These are phyloP conservation scores for Ashinkailepas kermadecensis DNA, from an alignment of 2,888 invertebrate species.

Conservation along the genomic window DNA sequence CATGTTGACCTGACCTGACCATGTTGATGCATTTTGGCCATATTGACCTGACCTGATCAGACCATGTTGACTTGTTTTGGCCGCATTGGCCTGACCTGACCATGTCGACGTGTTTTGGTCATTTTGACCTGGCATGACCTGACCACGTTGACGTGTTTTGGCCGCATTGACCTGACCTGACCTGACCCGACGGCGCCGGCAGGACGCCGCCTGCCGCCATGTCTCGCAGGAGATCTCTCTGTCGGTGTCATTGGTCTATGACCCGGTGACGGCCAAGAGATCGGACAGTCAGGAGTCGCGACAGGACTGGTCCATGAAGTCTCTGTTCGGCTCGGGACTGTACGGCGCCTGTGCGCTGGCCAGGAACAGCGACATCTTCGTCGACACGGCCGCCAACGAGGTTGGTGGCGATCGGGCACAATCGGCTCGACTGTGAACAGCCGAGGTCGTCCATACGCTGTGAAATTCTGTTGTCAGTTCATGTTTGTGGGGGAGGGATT, in stretches of 20 bases:
- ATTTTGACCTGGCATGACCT: neutral
- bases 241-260: constrained; percentile 79
- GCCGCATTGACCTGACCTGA: neutral
- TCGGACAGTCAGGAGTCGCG: constrained; percentile 45
- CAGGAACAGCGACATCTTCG: constrained; percentile 64
- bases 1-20: no score
- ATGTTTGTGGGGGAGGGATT: no score
- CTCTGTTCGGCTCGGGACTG: constrained; percentile 77
- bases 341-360: constrained; percentile 75
- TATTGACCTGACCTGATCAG: no score
- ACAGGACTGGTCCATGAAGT: constrained; percentile 76
- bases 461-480: no score
- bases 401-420: constrained; percentile 26
- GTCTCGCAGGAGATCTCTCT: constrained; percentile 71
- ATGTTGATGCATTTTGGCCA: no score
- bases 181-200: constrained; percentile 31
- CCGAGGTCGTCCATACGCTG: no score
- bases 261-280: constrained; percentile 51
- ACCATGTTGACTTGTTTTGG: no score
- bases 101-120: no score
- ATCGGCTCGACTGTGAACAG: no score
- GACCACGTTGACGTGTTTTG: constrained; percentile 9
- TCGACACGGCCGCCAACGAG: constrained; percentile 57
- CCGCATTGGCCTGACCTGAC: no score
- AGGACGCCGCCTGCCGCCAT: constrained; percentile 51